Evolutionary conservation across 2,888 invertebrate species (phyloP).

Genomic region (Brenthis hecate): DNA sequence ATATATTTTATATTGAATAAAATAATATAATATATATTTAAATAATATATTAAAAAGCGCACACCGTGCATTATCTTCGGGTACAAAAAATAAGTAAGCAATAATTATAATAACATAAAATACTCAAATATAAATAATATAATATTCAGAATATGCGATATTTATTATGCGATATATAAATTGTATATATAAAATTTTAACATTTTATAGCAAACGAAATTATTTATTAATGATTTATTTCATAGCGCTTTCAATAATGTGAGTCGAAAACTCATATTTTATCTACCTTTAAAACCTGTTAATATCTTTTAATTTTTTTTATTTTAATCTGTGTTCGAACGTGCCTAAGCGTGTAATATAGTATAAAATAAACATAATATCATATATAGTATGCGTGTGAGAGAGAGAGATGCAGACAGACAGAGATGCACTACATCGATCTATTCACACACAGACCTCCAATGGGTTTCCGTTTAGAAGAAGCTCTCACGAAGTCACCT

Average conservation of each 20-base stretch:
- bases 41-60: constrained; percentile 29
- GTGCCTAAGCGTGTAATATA: constrained; percentile 32
- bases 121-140: constrained; percentile 15
- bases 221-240: constrained; percentile 8
- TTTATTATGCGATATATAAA: not conserved
- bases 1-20: constrained; percentile 14
- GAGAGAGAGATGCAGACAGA: constrained; percentile 75
- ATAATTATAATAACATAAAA: constrained; percentile 24
- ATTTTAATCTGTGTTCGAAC: constrained; percentile 21
- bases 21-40: constrained; percentile 19
- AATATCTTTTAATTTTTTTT: constrained; percentile 5
- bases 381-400: constrained; percentile 66
- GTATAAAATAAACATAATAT: constrained; percentile 28
- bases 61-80: constrained; percentile 41
- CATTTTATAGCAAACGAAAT: not conserved
- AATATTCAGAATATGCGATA: constrained; percentile 1
- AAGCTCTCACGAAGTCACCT: constrained; percentile 80
- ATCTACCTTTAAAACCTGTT: constrained; percentile 8
- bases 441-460: constrained; percentile 79
- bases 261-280: constrained; percentile 1
- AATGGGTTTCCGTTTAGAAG: constrained; percentile 67
- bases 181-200: not conserved
- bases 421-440: constrained; percentile 78
- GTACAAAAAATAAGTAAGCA: constrained; percentile 32
- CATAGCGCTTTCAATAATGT: not conserved